Base-by-base conservation (phyloP, 2,113 vertebrate species). In the Psettodes erumei region DNA sequence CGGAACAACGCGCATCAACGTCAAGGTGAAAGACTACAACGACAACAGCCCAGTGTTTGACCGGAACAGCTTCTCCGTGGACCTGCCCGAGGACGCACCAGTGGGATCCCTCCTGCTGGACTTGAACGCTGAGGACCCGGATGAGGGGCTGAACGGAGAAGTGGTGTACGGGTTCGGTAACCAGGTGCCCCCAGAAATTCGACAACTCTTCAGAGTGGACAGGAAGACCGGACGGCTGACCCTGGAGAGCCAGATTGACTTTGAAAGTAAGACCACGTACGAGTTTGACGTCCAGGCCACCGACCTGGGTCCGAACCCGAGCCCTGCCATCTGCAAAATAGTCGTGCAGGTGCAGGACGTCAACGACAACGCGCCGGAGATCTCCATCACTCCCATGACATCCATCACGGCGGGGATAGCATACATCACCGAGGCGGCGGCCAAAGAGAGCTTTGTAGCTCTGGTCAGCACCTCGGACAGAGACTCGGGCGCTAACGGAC, bases 1-100 rank as follows among this genome's bases (percentile, higher is more conserved):
- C 0, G 96, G 96, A 76, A 96, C 93, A 0, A 97, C 97, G 23
- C 95, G 95, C 0, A 93, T 99, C 75, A 94, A 95, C 0, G 86
- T 99, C 78, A 96, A 95, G 0, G 97, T 99, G 85, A 95, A 97
- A 71, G 97, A 99, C 5, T 97, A 96, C 79, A 99, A 99, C 0
- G 98, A 99, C 91, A 98, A 99, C 93, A 96, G 96, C 60, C 97
- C 97, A 0, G 90, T 95, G 79, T 99, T 99, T 35, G 94, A 97
- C 37, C 91, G 93, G 72, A 93, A 90, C 84, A 93, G 95, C 0
- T 95, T 96, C 77, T 95, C 95, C 0, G 95, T 99, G 65, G 97
- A 98, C 75, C 73, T 99, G 86, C 94, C 94, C 0, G 98, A 99
- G 90, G 97, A 99, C 5, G 94, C 97, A 0, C 96, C 96, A 0